phyloP scores from a whole-genome alignment of 2,888 invertebrate genomes.

The Thyatira batis region DNA sequence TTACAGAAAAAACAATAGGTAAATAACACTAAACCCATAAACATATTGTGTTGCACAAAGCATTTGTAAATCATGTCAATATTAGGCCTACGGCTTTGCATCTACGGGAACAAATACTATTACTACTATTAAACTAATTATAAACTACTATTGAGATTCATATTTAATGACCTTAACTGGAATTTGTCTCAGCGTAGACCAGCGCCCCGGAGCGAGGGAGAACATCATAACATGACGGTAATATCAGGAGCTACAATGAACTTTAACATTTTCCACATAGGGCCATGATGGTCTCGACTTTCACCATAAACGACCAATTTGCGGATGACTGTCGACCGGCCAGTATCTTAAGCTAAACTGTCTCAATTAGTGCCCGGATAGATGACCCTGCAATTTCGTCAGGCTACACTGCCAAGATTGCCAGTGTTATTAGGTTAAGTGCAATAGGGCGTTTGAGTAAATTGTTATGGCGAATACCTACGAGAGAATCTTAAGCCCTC shows the following conservation, averaged over 20 bases:
- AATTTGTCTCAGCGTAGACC: slow-evolving; percentile 35
- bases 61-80: too few species aligned
- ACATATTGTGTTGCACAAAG: too few species aligned
- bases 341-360: slow-evolving; percentile 76
- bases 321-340: slow-evolving; percentile 71
- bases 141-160: slow-evolving; percentile 8
- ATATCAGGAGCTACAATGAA: slow-evolving; percentile 72
- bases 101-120: too few species aligned
- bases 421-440: slow-evolving; percentile 68
- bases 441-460: slow-evolving; percentile 48
- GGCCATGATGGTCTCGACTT: slow-evolving; percentile 68
- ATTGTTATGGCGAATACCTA: slow-evolving; percentile 4
- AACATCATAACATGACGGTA: slow-evolving; percentile 66
- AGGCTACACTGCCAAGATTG: slow-evolving; percentile 58
- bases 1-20: too few species aligned
- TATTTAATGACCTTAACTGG: slow-evolving; percentile 35
- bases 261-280: slow-evolving; percentile 75
- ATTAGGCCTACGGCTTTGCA: too few species aligned
- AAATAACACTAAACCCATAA: too few species aligned
- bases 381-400: slow-evolving; percentile 78
- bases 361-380: slow-evolving; percentile 79
- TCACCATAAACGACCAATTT: slow-evolving; percentile 80
- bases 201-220: slow-evolving; percentile 65
- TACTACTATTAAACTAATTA: too few species aligned
- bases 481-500: background rate